Evolutionary conservation across 2,888 invertebrate species (phyloP), one percentile per base, ranked within the genome.

Genomic region (Euclidia mi): DNA sequence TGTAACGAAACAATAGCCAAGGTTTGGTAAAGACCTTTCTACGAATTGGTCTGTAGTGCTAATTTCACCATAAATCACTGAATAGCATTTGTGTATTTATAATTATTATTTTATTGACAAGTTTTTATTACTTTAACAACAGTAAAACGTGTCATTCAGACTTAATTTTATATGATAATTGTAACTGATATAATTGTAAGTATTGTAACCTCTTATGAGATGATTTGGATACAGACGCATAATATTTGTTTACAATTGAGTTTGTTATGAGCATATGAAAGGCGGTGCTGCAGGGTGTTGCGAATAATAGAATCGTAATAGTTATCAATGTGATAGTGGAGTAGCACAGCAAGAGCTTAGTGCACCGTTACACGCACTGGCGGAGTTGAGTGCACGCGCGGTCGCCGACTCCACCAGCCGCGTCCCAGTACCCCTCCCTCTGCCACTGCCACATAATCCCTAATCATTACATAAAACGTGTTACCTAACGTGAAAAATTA

Each of bases 351-450:
- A 73, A 82, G 81, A 85, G 78, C 78, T 79, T 72, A 71, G 79
- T 84, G 82, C 89, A 90, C 91, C 90, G 91, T 93, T 92, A 92
- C 84, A 87, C 88, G 90, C 84, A 89, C 88, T 88, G 81, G 83
- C 79, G 70, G 88, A 89, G 92, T 91, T 91, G 91, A 94, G 87
- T 91, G 92, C 91, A 88, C 92, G 89, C 82, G 85, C 91, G 94
- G 94, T 92, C 93, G 94, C 88, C 92, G 93, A 94, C 94, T 81
- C 86, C 82, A 77, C 71, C 81, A 80, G 71, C 71, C 78, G 70
- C 73, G 79, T 76, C 76, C 72, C 69, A 68, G 61, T 67, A 67
- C 62, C 71, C 53, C 62, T 60, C 62, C 67, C 52, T 43, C 49
- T 51, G 57, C 59, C 57, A 59, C 38, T 50, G 34, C 45, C 46